Evolutionary conservation across 2,888 invertebrate genomes (phyloP).

Genomic region (Brenthis ino): DNA sequence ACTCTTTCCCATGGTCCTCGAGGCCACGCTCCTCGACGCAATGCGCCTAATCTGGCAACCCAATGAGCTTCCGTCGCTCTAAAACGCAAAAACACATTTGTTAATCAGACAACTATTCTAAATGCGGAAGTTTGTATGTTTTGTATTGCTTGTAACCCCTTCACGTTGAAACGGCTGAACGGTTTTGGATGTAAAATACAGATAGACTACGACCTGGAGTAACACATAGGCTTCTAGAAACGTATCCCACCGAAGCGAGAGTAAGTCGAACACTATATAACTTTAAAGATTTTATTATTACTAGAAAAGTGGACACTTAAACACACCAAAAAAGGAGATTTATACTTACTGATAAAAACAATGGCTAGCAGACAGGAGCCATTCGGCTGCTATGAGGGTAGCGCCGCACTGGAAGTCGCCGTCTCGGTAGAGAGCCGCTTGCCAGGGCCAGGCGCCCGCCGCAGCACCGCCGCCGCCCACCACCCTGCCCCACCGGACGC

Average conservation of each 20-base stretch:
- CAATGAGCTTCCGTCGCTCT: conserved; percentile 89
- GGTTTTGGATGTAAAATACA: too few species aligned
- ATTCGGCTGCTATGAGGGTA: conserved; percentile 86
- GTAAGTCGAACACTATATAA: too few species aligned
- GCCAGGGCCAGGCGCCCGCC: conserved; percentile 92
- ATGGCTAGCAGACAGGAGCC: conserved; percentile 91
- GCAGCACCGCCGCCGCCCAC: conserved; percentile 90
- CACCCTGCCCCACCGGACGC: conserved; percentile 84
- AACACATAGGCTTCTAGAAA: too few species aligned
- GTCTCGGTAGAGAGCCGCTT: conserved; percentile 92
- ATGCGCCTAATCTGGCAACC: conserved; percentile 90
- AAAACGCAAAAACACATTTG: conserved; percentile 19
- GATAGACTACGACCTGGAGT: too few species aligned
- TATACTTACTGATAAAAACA: conserved; percentile 89
- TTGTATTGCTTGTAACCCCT: too few species aligned
- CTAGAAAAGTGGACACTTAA: too few species aligned
- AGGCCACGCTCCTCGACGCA: conserved; percentile 87
- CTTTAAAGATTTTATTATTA: too few species aligned
- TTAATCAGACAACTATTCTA: not conserved
- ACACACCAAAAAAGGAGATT: not conserved
- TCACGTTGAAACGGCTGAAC: too few species aligned
- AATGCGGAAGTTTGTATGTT: not conserved
- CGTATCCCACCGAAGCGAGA: too few species aligned
- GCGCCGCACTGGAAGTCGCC: conserved; percentile 93
- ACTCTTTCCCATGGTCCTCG: conserved; percentile 90